These are phyloP conservation scores for Phymatocera aterrima DNA, from an alignment of 2,888 invertebrate genomes.

Conservation along the genomic window DNA sequence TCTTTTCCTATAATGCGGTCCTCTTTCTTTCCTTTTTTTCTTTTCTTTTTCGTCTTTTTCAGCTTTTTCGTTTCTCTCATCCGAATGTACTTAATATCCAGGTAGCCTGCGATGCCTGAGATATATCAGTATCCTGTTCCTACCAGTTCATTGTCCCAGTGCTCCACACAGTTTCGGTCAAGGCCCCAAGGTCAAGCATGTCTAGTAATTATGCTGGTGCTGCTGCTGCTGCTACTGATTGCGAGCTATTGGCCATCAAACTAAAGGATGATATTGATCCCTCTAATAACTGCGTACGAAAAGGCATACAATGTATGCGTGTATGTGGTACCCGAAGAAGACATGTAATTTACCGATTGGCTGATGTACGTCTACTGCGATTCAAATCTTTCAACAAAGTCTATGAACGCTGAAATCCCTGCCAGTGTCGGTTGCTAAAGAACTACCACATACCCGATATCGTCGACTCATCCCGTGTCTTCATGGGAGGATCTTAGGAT, in stretches of 20 bases:
- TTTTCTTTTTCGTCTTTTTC: too few species aligned
- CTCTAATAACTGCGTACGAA: too few species aligned
- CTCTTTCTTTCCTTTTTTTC: background rate
- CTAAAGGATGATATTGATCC: conserved; percentile 47
- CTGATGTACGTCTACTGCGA: too few species aligned
- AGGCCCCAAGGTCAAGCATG: conserved; percentile 52
- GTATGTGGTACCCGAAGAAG: too few species aligned
- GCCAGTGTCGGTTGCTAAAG: too few species aligned
- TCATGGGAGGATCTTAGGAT: background rate
- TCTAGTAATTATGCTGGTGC: conserved; percentile 51
- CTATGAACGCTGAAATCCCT: too few species aligned
- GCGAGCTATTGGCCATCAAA: conserved; percentile 24
- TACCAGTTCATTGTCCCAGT: conserved; percentile 55
- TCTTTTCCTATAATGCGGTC: too few species aligned
- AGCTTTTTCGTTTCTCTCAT: background rate
- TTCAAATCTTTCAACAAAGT: too few species aligned
- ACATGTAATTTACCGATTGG: too few species aligned
- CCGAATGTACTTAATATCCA: conserved; percentile 36
- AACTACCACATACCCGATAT: too few species aligned
- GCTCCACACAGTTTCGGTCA: conserved; percentile 53
- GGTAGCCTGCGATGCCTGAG: too few species aligned
- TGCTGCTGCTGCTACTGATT: conserved; percentile 18
- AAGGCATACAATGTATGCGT: too few species aligned
- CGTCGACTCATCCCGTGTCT: background rate
- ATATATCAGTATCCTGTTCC: conserved; percentile 36